A percentile compares a stretch with the other conserved stretches of the same genome.
Evolutionary conservation across 1,140 invertebrate genomes (phyloP).

Genomic region (Tetramorium simillimum): DNA sequence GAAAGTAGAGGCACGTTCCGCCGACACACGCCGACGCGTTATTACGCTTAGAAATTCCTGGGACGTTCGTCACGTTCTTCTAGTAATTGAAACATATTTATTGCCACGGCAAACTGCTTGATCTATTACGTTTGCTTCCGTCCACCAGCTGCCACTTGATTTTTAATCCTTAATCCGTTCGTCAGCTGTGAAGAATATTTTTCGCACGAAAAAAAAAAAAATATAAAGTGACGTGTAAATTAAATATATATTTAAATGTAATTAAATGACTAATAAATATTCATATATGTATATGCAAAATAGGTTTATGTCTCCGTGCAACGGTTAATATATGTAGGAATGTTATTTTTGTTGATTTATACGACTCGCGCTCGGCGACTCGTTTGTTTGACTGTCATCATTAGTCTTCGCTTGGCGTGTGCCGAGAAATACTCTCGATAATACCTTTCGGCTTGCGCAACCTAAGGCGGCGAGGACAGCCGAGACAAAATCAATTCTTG

Average conservation of each 20-base stretch:
- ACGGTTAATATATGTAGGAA: neutral
- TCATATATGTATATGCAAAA: neutral
- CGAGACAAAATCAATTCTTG: conserved; percentile 66
- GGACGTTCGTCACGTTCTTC: neutral
- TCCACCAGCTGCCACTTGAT: neutral
- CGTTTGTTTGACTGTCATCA: conserved; percentile 3
- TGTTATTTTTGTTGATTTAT: neutral
- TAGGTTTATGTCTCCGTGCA: neutral
- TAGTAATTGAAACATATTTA: neutral
- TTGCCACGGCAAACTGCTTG: neutral
- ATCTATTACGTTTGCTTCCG: neutral
- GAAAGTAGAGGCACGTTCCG: neutral
- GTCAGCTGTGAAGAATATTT: neutral
- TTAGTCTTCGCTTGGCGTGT: neutral
- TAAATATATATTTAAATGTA: neutral
- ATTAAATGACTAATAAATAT: neutral
- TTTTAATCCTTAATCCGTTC: neutral
- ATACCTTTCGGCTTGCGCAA: conserved; percentile 1
- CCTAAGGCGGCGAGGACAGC: conserved; percentile 11
- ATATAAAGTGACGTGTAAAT: neutral
- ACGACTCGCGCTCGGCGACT: neutral
- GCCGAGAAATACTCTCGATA: neutral
- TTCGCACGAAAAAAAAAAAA: neutral
- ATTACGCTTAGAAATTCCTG: conserved; percentile 10
- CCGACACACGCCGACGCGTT: neutral